Percentiles rank a stretch among this genome's conserved stretches.
phyloP scores from a whole-genome alignment of 2,113 vertebrate species.

The Colaptes auratus region DNA sequence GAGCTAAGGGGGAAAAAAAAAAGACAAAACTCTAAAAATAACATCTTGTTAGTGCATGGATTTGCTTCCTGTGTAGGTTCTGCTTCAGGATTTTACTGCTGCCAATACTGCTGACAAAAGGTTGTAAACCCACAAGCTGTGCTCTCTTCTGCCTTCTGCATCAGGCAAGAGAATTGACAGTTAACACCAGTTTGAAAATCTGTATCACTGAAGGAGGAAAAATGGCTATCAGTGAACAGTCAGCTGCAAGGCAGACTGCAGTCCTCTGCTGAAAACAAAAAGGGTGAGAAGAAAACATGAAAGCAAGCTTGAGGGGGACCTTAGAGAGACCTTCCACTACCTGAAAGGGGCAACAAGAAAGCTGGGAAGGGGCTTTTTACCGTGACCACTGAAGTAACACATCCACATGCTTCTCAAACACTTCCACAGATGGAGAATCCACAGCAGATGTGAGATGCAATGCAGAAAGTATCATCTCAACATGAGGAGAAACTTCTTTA shows the following conservation, averaged over 20 bases:
- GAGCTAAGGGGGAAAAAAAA: constrained; percentile 6
- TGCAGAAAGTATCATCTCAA: no score
- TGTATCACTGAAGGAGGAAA: background rate
- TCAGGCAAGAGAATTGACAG: constrained; percentile 52
- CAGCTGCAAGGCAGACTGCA: background rate
- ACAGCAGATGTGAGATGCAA: no score
- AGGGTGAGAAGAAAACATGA: background rate
- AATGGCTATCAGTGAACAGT: background rate
- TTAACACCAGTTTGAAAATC: constrained; percentile 36
- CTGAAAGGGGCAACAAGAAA: no score
- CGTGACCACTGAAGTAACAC: no score
- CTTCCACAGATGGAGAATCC: no score
- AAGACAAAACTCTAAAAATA: constrained; percentile 35
- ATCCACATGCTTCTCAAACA: no score
- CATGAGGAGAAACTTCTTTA: no score
- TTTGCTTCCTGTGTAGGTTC: constrained; percentile 28
- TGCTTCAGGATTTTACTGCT: constrained; percentile 58
- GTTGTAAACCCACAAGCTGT: constrained; percentile 55
- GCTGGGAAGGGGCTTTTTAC: no score
- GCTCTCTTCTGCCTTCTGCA: constrained; percentile 31
- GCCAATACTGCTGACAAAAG: constrained; percentile 64
- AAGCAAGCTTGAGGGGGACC: background rate
- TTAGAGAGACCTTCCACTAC: no score
- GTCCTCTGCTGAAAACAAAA: background rate
- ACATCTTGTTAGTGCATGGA: constrained; percentile 46